These are phyloP conservation scores for Coluber constrictor DNA, from an alignment of 2,797 vertebrate genomes.

Conservation along the genomic window DNA sequence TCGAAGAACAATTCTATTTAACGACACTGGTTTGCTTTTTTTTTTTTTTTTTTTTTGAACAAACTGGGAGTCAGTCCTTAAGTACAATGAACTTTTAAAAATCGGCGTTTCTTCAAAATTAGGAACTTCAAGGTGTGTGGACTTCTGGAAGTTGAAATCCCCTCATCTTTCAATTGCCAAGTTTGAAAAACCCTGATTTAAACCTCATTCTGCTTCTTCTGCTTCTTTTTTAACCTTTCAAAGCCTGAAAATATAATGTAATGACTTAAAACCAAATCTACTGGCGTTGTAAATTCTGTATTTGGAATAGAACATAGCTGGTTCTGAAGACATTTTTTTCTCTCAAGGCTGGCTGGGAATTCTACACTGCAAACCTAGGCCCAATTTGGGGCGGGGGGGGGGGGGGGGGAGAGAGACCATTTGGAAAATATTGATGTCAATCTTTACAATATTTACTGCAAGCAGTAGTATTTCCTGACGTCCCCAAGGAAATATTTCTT, in stretches of 20 bases:
- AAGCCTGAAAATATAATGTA: neutral
- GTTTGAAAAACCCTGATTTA: neutral
- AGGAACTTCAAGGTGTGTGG: neutral
- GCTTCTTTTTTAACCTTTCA: neutral
- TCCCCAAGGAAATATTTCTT: neutral
- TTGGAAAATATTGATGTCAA: neutral
- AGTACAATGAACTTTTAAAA: neutral
- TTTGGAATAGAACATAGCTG: neutral
- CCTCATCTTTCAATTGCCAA: neutral
- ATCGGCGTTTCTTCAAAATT: neutral
- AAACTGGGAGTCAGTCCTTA: neutral
- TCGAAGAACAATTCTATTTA: neutral
- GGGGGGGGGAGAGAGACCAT: fast-evolving
- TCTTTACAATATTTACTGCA: neutral
- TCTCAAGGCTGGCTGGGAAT: neutral
- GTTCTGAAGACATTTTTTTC: neutral
- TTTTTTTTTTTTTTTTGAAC: neutral
- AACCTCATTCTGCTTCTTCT: neutral
- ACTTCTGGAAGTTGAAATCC: neutral
- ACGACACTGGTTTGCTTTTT: neutral
- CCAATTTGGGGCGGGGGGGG: neutral
- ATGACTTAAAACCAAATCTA: neutral
- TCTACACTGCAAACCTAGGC: neutral
- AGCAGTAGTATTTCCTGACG: neutral
- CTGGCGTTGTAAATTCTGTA: neutral